Base-by-base conservation (phyloP, 2,113 vertebrate genomes). In the Carlito syrichta region DNA sequence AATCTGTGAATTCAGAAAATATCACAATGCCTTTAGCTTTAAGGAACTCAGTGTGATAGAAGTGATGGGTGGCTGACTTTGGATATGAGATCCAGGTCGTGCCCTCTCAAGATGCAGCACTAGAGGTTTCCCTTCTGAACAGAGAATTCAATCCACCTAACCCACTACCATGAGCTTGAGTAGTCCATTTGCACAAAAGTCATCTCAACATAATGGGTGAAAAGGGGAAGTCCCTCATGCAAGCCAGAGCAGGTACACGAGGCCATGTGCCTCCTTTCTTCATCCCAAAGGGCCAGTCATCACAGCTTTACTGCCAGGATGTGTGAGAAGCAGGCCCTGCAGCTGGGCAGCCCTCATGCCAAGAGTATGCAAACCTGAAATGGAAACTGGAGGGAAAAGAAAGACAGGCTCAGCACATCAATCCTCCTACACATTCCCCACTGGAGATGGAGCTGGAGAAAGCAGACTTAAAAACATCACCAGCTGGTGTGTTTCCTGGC, bases 401-500 rank as follows among this genome's bases (percentile, higher is more conserved):
- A 91, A 91, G 60, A 17, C 50, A 71, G 58, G 16, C 38, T 89
- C 66, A 74, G 86, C 93, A 77, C 74, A 87, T 79, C 69, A 38
- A 12, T 56, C n/a, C 89, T 76, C 73, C 4, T 1, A 32, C 54
- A 40, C 76, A 27, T n/a, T 89, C 81, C 23, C 35, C 30, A 1
- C 35, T 71, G 40, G 68, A 86, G n/a, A 19, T 83, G 56, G 69
- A 62, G 27, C 78, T 52, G 12, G 30, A 60, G 52, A 78, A 1
- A 79, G 16, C 94, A 81, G 58, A 86, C 6, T 0, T 38, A 66
- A 96, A 96, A 86, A 90, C 86, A 97, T 91, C 88, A 94, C 87
- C 86, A 93, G 96, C 93, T 96, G 86, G 60, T 87, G 50, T 81
- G 83, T 77, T 92, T 92, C 84, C 86, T 92, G 93, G 74, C 69